A percentile compares a stretch with the other conserved stretches of the same genome.
Evolutionary conservation across 2,797 vertebrate genomes (phyloP).

Genomic region (Ctenosaura bakeri): DNA sequence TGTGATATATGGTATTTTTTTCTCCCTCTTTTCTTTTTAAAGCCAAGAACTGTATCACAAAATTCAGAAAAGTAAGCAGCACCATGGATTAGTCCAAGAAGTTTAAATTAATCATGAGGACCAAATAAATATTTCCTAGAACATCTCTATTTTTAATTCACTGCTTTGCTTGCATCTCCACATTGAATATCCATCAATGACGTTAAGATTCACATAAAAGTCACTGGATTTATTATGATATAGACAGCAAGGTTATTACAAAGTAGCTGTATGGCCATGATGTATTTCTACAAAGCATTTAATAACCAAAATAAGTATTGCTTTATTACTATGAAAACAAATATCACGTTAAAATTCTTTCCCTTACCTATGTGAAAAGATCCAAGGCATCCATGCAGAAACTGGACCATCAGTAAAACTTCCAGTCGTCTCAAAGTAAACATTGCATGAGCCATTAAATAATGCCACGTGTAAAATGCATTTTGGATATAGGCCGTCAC

Average conservation of each 20-base stretch:
- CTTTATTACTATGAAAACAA: constrained; percentile 23
- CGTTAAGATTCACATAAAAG: constrained; percentile 53
- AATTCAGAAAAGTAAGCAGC: no score
- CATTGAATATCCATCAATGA: constrained; percentile 30
- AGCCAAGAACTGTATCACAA: neutral
- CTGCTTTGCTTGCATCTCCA: constrained; percentile 1
- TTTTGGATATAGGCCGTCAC: neutral
- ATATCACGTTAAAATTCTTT: neutral
- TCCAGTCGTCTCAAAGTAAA: constrained; percentile 14
- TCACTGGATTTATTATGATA: constrained; percentile 62
- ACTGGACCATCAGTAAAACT: neutral
- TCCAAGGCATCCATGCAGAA: neutral
- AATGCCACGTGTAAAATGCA: constrained; percentile 6
- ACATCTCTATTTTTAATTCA: constrained; percentile 19
- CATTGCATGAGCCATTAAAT: constrained; percentile 20
- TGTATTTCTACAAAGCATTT: constrained; percentile 52
- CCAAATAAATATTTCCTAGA: neutral
- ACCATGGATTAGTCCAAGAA: neutral
- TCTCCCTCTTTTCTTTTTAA: neutral
- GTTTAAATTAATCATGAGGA: neutral
- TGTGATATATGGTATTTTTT: neutral
- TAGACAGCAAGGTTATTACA: constrained; percentile 40
- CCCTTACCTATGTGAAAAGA: neutral
- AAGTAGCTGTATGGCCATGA: constrained; percentile 21
- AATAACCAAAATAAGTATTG: constrained; percentile 42